Base-by-base conservation (phyloP, 2,888 invertebrate species). In the Adelognathus sp. region DNA sequence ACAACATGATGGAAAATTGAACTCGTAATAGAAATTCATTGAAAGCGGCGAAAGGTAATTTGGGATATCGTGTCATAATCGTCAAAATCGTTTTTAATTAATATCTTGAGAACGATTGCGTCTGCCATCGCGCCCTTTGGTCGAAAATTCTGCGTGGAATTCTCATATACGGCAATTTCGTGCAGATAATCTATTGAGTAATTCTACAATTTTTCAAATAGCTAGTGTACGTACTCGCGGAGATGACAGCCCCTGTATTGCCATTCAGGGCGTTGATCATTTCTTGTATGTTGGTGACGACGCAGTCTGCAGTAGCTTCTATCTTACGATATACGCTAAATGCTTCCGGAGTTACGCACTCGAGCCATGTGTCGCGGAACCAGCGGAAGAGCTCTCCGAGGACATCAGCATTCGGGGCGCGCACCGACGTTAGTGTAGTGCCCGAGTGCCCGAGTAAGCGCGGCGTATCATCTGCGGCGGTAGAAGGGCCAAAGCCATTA, bases 1-100 rank as follows among this genome's bases (percentile, higher is more conserved):
- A 50, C 64, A 11, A 36, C 36, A 67, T 52, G n/a, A 66, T 50
- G 24, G 29, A 50, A 63, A 31, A 72, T 50, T n/a, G n/a, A n/a
- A n/a, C n/a, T n/a, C n/a, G n/a, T n/a, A n/a, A n/a, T n/a, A n/a
- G n/a, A n/a, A n/a, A n/a, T n/a, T n/a, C n/a, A n/a, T n/a, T n/a
- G n/a, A n/a, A n/a, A n/a, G n/a, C n/a, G n/a, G n/a, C n/a, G n/a
- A n/a, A n/a, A n/a, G n/a, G n/a, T n/a, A n/a, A n/a, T n/a, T n/a
- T n/a, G n/a, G n/a, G n/a, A n/a, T n/a, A n/a, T n/a, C n/a, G n/a
- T n/a, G n/a, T n/a, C n/a, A n/a, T n/a, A n/a, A n/a, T n/a, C n/a
- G n/a, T n/a, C n/a, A n/a, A n/a, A n/a, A n/a, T n/a, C n/a, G n/a
- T n/a, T n/a, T n/a, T n/a, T n/a, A n/a, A n/a, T n/a, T n/a, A n/a